A percentile compares a stretch with the other conserved stretches of the same genome.
Evolutionary conservation across 1,140 invertebrate species (phyloP).

Genomic region (Leptopilina clavipes): DNA sequence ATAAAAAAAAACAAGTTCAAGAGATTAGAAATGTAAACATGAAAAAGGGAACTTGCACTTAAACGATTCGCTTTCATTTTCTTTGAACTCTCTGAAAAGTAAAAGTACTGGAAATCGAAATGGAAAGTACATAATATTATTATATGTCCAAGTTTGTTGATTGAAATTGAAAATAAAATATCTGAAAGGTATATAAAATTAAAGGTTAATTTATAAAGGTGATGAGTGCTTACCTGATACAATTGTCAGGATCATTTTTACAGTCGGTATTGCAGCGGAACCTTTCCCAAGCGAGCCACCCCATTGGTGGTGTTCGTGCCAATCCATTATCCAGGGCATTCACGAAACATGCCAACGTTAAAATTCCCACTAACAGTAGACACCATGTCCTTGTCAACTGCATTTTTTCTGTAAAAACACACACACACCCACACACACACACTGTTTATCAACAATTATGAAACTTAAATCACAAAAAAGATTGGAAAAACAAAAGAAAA

Average conservation of each 20-base stretch:
- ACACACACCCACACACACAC: background rate
- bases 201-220: background rate
- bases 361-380: slow-evolving; percentile 47
- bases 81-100: slow-evolving; percentile 22
- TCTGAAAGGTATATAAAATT: background rate
- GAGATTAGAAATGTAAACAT: slow-evolving; percentile 11
- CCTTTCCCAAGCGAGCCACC: slow-evolving; percentile 94
- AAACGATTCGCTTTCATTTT: slow-evolving; percentile 22
- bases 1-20: too few species aligned
- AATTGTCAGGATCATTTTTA: slow-evolving; percentile 92
- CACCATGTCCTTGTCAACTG: slow-evolving; percentile 54
- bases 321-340: slow-evolving; percentile 86
- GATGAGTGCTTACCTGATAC: slow-evolving; percentile 84
- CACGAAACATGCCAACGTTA: slow-evolving; percentile 43
- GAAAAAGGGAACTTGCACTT: slow-evolving; percentile 16
- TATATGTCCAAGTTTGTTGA: background rate
- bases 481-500: background rate
- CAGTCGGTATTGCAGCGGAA: slow-evolving; percentile 96
- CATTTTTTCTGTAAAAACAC: slow-evolving; percentile 54
- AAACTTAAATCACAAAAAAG: background rate
- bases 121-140: slow-evolving; percentile 1
- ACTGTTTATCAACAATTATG: background rate
- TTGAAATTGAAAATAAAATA: background rate
- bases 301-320: slow-evolving; percentile 88
- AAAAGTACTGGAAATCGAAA: slow-evolving; percentile 31